These are phyloP conservation scores for Protaetia brevitarsis DNA, from an alignment of 1,140 invertebrate genomes.

Conservation along the genomic window DNA sequence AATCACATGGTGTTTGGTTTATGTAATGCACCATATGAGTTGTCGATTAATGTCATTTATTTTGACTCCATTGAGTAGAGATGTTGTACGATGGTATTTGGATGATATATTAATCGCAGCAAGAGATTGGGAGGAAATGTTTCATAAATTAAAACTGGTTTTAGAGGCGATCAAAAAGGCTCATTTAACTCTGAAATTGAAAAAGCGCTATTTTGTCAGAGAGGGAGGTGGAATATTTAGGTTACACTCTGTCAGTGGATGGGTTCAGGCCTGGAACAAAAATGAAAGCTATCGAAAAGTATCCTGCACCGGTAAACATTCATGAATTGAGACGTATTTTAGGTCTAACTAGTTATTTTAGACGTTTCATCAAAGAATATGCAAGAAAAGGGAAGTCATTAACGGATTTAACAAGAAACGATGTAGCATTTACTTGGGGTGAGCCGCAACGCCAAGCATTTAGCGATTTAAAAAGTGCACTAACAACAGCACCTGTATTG, in stretches of 20 bases:
- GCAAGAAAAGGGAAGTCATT: constrained; percentile 27
- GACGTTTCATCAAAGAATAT: constrained; percentile 1
- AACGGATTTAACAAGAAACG: constrained; percentile 23
- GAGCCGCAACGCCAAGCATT: not conserved
- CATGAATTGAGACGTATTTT: constrained; percentile 24
- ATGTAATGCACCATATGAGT: constrained; percentile 44
- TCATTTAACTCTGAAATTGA: constrained; percentile 30
- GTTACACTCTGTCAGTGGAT: not conserved
- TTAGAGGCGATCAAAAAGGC: constrained; percentile 25
- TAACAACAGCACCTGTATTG: not conserved
- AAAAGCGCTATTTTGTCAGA: constrained; percentile 9
- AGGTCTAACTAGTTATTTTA: constrained; percentile 12
- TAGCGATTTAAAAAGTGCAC: not conserved
- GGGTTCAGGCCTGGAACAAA: constrained; percentile 18
- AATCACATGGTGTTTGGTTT: constrained; percentile 46
- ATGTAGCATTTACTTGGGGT: not conserved
- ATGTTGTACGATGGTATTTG: constrained; percentile 34
- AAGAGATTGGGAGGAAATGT: constrained; percentile 30
- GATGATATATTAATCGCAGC: constrained; percentile 35
- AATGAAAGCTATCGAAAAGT: constrained; percentile 21
- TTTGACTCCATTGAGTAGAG: constrained; percentile 33
- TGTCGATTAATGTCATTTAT: constrained; percentile 36
- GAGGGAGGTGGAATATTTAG: constrained; percentile 20
- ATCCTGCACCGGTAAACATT: constrained; percentile 35
- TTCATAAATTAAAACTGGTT: constrained; percentile 28